A percentile compares a stretch with the other conserved stretches of the same genome.
These are phyloP conservation scores for Pica pica DNA, from an alignment of 2,113 vertebrate genomes.

Conservation along the genomic window DNA sequence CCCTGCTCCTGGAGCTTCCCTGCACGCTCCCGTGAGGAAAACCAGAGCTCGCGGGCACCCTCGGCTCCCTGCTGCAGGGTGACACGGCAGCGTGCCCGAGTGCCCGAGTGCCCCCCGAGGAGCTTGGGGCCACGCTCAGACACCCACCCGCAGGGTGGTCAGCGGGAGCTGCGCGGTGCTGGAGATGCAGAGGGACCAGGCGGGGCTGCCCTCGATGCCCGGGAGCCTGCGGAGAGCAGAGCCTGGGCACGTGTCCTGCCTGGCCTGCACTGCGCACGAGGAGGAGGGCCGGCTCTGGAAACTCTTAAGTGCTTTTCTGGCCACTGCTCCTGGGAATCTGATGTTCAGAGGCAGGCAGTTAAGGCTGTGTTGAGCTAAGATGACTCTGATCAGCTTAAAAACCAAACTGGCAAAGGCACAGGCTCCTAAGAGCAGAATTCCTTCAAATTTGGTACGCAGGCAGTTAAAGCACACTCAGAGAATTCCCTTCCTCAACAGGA, in stretches of 20 bases:
- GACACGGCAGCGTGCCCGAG: accelerated
- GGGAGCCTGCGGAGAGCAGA: not conserved
- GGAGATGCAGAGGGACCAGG: accelerated
- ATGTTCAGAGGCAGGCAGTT: not conserved
- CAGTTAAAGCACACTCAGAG: not conserved
- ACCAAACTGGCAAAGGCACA: not conserved
- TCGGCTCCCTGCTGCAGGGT: accelerated
- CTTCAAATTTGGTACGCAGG: not conserved
- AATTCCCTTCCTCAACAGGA: not conserved
- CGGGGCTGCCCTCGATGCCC: not conserved
- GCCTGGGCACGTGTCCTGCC: not conserved
- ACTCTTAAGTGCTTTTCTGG: not conserved
- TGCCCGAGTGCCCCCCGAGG: too few species aligned
- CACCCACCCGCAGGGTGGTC: not conserved
- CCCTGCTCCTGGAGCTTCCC: accelerated
- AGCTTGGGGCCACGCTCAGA: accelerated
- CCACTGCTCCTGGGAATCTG: not conserved
- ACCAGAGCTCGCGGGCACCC: not conserved
- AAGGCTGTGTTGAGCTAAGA: not conserved
- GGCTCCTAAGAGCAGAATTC: not conserved
- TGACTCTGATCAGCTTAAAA: not conserved
- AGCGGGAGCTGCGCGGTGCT: accelerated
- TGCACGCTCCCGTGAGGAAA: accelerated
- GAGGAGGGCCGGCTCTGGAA: not conserved
- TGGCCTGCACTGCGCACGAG: accelerated